Base-by-base conservation (phyloP, 2,113 vertebrate species). In the Steatornis caripensis region DNA sequence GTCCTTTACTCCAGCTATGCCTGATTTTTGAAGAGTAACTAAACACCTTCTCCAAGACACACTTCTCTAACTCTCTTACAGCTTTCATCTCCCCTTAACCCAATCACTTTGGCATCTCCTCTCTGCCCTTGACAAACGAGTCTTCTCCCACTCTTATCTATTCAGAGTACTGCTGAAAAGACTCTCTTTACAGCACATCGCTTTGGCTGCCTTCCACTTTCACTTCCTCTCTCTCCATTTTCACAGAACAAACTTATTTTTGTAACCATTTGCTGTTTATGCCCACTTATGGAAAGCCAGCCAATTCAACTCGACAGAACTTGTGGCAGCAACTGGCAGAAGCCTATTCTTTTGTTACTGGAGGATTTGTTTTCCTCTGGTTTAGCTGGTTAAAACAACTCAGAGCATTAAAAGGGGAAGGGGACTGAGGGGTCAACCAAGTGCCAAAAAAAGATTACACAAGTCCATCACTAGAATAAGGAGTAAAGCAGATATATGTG, bases 171-270 rank as follows among this genome's bases (percentile, higher is more conserved):
- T 68, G 36, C 55, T 87, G 64, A 88, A 96, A 92, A 90, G 62
- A 65, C n/a, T 71, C 55, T 95, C 65, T 89, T 79, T 87, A 85
- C 24, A 94, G 43, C 45, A 58, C 78, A 87, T 81, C 5, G 0
- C 60, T 71, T 90, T 93, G 95, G 86, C 90, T 77, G 84, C 55
- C 37, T 64, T 90, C 76, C 86, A 84, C 18, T 96, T 93, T 55
- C 71, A 88, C 64, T 92, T 90, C 90, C 88, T 84, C 45, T 66
- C 68, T 64, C 71, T 81, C 54, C 2, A 9, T 75, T 91, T 94
- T 92, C 84, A 87, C 68, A 78, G 89, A 92, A 62, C 68, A 87
- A 92, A 95, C 61, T 75, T 89, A 92, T 91, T 97, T 94, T 75
- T 95, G 55, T 64, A 92, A 74, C 55, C 84, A 89, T 93, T 90